These are phyloP conservation scores for Athalia rosae DNA, from an alignment of 2,888 invertebrate species.

Conservation along the genomic window DNA sequence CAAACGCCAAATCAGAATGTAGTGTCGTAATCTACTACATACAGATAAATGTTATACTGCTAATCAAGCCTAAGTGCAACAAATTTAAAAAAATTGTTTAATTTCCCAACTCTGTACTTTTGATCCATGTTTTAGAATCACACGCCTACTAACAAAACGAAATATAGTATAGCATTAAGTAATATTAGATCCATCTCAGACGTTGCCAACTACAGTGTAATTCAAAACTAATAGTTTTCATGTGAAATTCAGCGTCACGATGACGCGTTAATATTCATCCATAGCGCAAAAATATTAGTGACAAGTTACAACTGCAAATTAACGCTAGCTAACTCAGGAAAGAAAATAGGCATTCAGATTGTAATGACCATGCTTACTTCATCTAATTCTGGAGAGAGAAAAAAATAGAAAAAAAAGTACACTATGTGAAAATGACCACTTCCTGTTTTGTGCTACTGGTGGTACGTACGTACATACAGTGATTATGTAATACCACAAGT, in stretches of 20 bases:
- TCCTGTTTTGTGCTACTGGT: slow-evolving; percentile 7
- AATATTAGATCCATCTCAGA: neutral
- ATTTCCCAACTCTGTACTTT: too few species aligned
- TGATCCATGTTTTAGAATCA: too few species aligned
- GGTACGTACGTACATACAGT: too few species aligned
- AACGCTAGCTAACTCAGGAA: neutral
- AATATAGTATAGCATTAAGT: too few species aligned
- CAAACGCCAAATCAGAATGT: too few species aligned
- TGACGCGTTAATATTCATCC: neutral
- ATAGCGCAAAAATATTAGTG: neutral
- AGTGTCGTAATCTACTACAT: too few species aligned
- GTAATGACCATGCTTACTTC: too few species aligned
- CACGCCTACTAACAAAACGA: too few species aligned
- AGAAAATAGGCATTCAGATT: too few species aligned
- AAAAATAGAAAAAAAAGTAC: neutral
- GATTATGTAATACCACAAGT: neutral
- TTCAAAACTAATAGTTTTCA: neutral
- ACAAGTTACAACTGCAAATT: neutral
- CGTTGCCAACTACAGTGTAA: neutral
- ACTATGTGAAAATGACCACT: slow-evolving; percentile 7
- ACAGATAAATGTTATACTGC: too few species aligned
- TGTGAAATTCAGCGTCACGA: slow-evolving; percentile 4
- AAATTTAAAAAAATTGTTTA: too few species aligned
- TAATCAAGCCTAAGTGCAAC: too few species aligned
- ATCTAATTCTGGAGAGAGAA: neutral